A percentile compares a stretch with the other conserved stretches of the same genome.
Evolutionary conservation across 2,888 invertebrate species (phyloP).

Genomic region (Mermis nigrescens): DNA sequence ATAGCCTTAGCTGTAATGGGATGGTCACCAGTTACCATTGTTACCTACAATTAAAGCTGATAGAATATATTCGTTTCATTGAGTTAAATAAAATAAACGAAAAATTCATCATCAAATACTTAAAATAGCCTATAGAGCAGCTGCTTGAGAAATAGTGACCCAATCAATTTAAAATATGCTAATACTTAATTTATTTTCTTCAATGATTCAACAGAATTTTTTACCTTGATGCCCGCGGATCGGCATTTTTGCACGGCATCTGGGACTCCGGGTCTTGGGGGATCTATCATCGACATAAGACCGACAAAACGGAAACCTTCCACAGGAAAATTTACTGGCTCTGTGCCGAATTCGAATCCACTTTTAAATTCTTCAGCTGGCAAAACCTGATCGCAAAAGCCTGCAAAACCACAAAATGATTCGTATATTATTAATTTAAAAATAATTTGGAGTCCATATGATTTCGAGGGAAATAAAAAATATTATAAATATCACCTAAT

Average conservation of each 20-base stretch:
- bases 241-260: constrained; percentile 11
- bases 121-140: background rate
- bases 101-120: too few species aligned
- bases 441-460: too few species aligned
- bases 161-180: too few species aligned
- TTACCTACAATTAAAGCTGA: constrained; percentile 21
- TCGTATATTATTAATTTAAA: too few species aligned
- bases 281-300: constrained; percentile 12
- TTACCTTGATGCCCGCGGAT: constrained; percentile 34
- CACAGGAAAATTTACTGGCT: constrained; percentile 9
- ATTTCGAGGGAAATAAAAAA: too few species aligned
- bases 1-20: constrained; percentile 52
- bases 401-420: too few species aligned
- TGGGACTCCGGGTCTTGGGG: constrained; percentile 10
- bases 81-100: too few species aligned
- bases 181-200: too few species aligned
- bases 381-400: constrained; percentile 71
- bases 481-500: too few species aligned
- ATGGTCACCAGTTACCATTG: constrained; percentile 34
- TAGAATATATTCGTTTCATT: too few species aligned
- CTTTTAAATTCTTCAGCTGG: constrained; percentile 73
- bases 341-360: constrained; percentile 47
- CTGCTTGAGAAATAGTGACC: background rate
- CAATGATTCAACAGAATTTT: too few species aligned
- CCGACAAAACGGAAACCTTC: constrained; percentile 9